phyloP scores from a whole-genome alignment of 1,140 invertebrate genomes.

The Drosophila watanabei region DNA sequence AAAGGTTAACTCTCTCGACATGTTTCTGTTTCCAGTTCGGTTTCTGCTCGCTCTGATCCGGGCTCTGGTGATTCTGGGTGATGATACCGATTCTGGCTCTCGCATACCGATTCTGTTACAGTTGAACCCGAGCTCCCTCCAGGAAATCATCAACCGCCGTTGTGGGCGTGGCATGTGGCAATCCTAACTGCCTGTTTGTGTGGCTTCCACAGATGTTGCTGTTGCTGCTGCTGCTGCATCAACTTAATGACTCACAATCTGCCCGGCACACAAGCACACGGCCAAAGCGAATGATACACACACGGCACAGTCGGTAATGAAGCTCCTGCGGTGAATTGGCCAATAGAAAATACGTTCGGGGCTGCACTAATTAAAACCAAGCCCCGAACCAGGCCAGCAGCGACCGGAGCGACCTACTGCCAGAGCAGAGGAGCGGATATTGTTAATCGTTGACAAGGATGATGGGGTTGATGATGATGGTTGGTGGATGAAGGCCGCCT shows the following conservation, averaged over 20 bases:
- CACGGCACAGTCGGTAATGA: slow-evolving; percentile 56
- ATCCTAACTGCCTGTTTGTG: slow-evolving; percentile 56
- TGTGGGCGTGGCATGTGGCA: slow-evolving; percentile 64
- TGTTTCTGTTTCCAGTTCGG: slow-evolving; percentile 42
- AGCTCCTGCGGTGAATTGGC: slow-evolving; percentile 81
- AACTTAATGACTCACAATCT: slow-evolving; percentile 79
- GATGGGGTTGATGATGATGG: neutral
- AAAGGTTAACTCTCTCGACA: slow-evolving; percentile 66
- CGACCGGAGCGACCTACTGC: slow-evolving; percentile 24
- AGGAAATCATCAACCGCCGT: slow-evolving; percentile 52
- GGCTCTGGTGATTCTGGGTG: slow-evolving; percentile 22
- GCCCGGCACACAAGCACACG: slow-evolving; percentile 49
- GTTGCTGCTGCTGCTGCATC: slow-evolving; percentile 37
- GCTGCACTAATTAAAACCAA: slow-evolving; percentile 83
- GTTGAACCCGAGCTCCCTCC: slow-evolving; percentile 16
- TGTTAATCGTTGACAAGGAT: slow-evolving; percentile 57
- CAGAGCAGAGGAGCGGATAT: slow-evolving; percentile 38
- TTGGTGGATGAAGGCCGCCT: slow-evolving; percentile 27
- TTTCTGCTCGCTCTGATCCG: slow-evolving; percentile 30
- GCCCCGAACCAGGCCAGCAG: slow-evolving; percentile 53
- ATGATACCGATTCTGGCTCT: slow-evolving; percentile 35
- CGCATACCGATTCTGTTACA: slow-evolving; percentile 43
- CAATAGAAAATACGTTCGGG: slow-evolving; percentile 74
- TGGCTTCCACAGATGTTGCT: slow-evolving; percentile 30
- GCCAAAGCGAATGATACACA: slow-evolving; percentile 36